Evolutionary conservation across 2,797 vertebrate species (phyloP).

Genomic region (Tadarida brasiliensis): DNA sequence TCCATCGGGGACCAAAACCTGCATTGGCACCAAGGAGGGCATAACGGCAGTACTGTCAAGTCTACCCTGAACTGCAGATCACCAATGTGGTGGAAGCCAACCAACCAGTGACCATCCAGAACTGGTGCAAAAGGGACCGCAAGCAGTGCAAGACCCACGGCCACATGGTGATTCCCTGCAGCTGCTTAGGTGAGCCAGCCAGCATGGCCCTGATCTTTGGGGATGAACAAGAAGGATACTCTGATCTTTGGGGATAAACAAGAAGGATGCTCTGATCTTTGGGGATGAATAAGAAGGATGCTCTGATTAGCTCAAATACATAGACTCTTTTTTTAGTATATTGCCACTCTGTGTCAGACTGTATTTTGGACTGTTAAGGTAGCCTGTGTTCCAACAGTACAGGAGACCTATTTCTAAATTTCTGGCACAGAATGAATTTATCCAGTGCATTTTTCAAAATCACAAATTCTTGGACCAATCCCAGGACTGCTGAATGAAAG

Average conservation of each 20-base stretch:
- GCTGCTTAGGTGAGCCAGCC: conserved; percentile 93
- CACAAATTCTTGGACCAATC: neutral
- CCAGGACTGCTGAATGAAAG: neutral
- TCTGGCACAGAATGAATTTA: neutral
- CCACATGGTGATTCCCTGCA: conserved; percentile 97
- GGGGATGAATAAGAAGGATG: too few relatives aligned
- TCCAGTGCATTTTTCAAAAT: neutral
- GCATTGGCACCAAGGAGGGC: conserved; percentile 93
- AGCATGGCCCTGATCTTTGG: neutral
- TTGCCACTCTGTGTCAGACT: neutral
- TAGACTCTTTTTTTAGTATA: neutral
- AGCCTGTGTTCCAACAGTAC: neutral
- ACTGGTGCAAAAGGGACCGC: conserved; percentile 94
- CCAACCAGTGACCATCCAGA: conserved; percentile 93
- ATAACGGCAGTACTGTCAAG: conserved; percentile 94
- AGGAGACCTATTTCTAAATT: neutral
- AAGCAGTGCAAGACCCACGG: conserved; percentile 94
- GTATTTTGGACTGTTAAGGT: neutral
- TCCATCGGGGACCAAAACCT: conserved; percentile 91
- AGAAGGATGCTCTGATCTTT: neutral
- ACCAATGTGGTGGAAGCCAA: conserved; percentile 96
- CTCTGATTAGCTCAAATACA: rapidly evolving
- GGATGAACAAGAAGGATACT: conserved; percentile 34
- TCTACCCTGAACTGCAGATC: conserved; percentile 94
- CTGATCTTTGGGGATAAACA: too few relatives aligned